Conservation (phyloP, 2,113 vertebrate species). For the Sisor rabdophorus region DNA sequence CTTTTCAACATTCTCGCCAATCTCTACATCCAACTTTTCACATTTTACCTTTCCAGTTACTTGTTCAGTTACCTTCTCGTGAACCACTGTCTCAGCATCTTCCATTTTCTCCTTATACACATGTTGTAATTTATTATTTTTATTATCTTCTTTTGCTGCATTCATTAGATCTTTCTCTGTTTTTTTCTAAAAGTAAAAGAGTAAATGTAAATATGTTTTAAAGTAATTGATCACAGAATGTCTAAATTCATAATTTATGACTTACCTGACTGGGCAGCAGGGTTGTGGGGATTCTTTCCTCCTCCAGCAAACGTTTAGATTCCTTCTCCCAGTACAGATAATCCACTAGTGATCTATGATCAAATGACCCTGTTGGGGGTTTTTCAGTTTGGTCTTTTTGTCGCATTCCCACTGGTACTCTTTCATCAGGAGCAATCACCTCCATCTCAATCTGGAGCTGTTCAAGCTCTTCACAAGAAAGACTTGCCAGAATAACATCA, state of each 20-base stretch:
- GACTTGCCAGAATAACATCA: conserved; percentile 87
- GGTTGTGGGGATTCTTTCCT: conserved; percentile 84
- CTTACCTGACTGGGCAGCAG: conserved; percentile 79
- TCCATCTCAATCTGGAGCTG: conserved; percentile 94
- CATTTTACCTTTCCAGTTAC: conserved; percentile 60
- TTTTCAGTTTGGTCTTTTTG: conserved; percentile 93
- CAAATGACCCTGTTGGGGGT: conserved; percentile 82
- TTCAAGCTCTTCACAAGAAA: conserved; percentile 88
- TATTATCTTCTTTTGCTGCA: conserved; percentile 42
- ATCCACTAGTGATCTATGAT: conserved; percentile 89
- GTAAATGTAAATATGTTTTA: neutral
- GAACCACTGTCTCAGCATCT: conserved; percentile 52
- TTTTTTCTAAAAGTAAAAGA: conserved; percentile 55
- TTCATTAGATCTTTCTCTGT: conserved; percentile 36
- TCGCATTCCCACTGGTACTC: conserved; percentile 85
- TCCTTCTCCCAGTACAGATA: conserved; percentile 95
- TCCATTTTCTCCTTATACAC: conserved; percentile 60
- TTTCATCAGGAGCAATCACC: conserved; percentile 86
- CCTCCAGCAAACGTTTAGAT: conserved; percentile 86
- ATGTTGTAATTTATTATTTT: conserved; percentile 43
- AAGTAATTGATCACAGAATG: neutral
- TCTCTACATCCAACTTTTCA: conserved; percentile 27
- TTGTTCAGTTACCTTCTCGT: conserved; percentile 59
- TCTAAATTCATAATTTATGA: neutral
- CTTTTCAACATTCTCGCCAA: conserved; percentile 10